These are phyloP conservation scores for Glaucopsyche alexis DNA, from an alignment of 2,888 invertebrate genomes.

Conservation along the genomic window DNA sequence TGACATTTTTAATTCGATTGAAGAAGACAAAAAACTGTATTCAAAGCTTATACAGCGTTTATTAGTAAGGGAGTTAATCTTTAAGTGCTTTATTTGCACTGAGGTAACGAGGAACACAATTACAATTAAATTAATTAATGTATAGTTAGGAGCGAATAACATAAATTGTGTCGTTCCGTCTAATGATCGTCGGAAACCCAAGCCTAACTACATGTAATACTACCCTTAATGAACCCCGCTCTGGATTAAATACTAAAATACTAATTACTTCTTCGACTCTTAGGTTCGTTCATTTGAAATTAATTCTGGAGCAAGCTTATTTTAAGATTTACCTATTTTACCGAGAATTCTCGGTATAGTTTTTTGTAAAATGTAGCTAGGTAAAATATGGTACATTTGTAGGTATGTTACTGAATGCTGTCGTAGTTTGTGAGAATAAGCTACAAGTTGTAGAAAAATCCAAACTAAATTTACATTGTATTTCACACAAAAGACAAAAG, in stretches of 20 bases:
- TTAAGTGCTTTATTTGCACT: conserved; percentile 2
- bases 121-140: conserved; percentile 17
- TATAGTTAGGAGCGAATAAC: conserved; percentile 3
- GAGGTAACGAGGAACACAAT: neutral
- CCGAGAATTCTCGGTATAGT: neutral
- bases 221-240: conserved; percentile 12
- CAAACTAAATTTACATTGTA: no score
- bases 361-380: neutral
- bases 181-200: conserved; percentile 13
- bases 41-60: no score
- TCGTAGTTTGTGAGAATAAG: no score
- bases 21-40: no score
- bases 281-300: conserved; percentile 1
- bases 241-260: conserved; percentile 12
- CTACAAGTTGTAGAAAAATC: no score
- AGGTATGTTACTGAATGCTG: no score
- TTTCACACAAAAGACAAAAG: no score
- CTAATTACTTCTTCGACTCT: conserved; percentile 16
- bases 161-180: conserved; percentile 14
- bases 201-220: conserved; percentile 7
- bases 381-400: no score
- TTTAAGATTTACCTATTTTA: neutral
- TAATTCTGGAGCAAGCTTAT: conserved; percentile 3
- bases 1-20: no score
- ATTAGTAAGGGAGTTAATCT: no score